Evolutionary conservation across 2,113 vertebrate genomes (phyloP), one percentile per base, ranked within the genome.

Genomic region (Mixornis gularis): DNA sequence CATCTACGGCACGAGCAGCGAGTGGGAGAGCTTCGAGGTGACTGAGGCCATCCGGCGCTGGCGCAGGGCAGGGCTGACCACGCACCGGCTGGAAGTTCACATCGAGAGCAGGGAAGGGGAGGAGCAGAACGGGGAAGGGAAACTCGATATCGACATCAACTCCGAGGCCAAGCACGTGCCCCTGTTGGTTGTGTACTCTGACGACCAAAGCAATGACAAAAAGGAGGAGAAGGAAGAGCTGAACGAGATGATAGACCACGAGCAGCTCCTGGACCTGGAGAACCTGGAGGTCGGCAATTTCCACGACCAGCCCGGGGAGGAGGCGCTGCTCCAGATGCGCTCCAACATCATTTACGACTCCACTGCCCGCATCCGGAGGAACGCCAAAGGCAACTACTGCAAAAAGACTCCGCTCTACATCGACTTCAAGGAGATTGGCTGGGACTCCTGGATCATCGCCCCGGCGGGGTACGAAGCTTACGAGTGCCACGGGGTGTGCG

Each of bases 391-490:
- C n/a, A 99, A 99, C 96, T 98, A 98, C 89, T 99, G 99, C 97
- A 99, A 99, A 95, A 99, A 98, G 86, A 98, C 98, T 22, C 98
- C 99, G 0, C 98, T 99, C 52, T 99, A 98, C 34, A 99, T 99
- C 1, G 99, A 99, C 94, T 99, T 99, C 97, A 99, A 99, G 93
- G 99, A 99, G 83, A 99, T 99, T 3, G 99, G 99, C 22, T 99
- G 99, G 99, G 99, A 99, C 93, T 99, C 98, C 52, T 99, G 99
- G 99, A 99, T 99, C 96, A 98, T 99, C 4, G 99, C 99, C 1
- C 99, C 99, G 0, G 92, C 97, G 0, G 98, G 98, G 15, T 99
- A 99, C 0, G 99, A 99, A 74, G 99, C 99, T 14, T 99, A 98
- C 0, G 99, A 99, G 93, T 99, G 99, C 82, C 97, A 98, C 0